These are phyloP conservation scores for Cataglyphis cursor DNA, from an alignment of 2,888 invertebrate genomes.

Conservation along the genomic window DNA sequence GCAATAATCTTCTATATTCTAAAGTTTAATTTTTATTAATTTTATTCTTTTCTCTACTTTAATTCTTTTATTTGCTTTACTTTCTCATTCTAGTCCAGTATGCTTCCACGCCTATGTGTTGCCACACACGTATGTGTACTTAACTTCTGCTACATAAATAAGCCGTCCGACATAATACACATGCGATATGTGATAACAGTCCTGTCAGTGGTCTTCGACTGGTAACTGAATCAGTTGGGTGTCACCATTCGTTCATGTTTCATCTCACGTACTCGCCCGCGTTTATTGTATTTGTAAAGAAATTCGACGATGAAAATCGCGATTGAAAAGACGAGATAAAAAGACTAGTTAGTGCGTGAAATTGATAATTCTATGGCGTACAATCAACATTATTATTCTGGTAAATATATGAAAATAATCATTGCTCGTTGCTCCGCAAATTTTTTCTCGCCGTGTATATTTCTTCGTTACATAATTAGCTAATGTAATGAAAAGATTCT, in stretches of 20 bases:
- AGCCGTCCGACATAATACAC: slow-evolving; percentile 61
- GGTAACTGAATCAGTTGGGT: slow-evolving; percentile 81
- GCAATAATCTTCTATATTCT: not conserved
- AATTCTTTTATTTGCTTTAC: not conserved
- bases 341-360: not conserved
- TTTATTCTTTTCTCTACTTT: not conserved
- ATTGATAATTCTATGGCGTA: slow-evolving; percentile 51
- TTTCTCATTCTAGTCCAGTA: not conserved
- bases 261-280: slow-evolving; percentile 21
- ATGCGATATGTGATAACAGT: slow-evolving; percentile 75
- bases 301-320: not conserved
- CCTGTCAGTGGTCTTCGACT: slow-evolving; percentile 78
- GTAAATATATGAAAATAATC: slow-evolving; percentile 2
- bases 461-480: slow-evolving; percentile 12
- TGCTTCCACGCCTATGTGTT: slow-evolving; percentile 49
- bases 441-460: not conserved
- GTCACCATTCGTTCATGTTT: slow-evolving; percentile 74
- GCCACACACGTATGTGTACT: slow-evolving; percentile 52
- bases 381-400: slow-evolving; percentile 43
- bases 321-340: not conserved
- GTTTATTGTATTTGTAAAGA: not conserved
- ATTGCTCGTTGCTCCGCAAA: not conserved
- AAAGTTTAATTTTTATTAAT: not conserved
- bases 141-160: slow-evolving; percentile 64
- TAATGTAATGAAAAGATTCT: slow-evolving; percentile 6